phyloP scores from a whole-genome alignment of 2,888 invertebrate species.

The Sepioteuthis lessoniana region DNA sequence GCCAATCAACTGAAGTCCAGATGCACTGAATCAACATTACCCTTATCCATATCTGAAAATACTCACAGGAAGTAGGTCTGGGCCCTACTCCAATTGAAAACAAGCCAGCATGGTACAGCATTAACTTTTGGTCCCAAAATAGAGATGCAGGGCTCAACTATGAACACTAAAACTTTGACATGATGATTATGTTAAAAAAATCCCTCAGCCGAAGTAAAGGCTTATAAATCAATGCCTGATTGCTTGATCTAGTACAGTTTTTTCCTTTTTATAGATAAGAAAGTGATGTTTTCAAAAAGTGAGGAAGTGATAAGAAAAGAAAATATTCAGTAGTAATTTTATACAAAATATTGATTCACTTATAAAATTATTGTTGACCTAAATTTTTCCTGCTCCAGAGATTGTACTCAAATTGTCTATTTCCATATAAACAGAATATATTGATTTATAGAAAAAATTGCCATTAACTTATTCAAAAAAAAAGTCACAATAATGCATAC shows the following conservation, averaged over 20 bases:
- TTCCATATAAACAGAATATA: constrained; percentile 33
- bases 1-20: not conserved
- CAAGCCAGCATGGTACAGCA: not conserved
- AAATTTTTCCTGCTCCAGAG: not conserved
- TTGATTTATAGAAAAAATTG: not conserved
- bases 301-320: not conserved
- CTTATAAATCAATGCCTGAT: constrained; percentile 33
- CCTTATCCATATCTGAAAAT: constrained; percentile 1
- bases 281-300: not conserved
- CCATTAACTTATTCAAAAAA: not conserved
- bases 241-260: not conserved
- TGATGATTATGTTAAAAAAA: not conserved
- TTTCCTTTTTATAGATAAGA: not conserved
- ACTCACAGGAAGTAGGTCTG: constrained; percentile 9
- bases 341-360: constrained; percentile 33
- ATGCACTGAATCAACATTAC: constrained; percentile 4
- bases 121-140: constrained; percentile 7
- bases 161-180: not conserved
- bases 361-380: constrained; percentile 33
- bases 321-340: constrained; percentile 8
- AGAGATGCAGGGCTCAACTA: constrained; percentile 10
- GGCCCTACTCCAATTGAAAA: not conserved
- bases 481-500: not conserved
- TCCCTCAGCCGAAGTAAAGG: not conserved
- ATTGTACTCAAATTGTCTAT: constrained; percentile 13